Evolutionary conservation across 1,140 invertebrate genomes (phyloP).

Genomic region (Aradophagus sp.): DNA sequence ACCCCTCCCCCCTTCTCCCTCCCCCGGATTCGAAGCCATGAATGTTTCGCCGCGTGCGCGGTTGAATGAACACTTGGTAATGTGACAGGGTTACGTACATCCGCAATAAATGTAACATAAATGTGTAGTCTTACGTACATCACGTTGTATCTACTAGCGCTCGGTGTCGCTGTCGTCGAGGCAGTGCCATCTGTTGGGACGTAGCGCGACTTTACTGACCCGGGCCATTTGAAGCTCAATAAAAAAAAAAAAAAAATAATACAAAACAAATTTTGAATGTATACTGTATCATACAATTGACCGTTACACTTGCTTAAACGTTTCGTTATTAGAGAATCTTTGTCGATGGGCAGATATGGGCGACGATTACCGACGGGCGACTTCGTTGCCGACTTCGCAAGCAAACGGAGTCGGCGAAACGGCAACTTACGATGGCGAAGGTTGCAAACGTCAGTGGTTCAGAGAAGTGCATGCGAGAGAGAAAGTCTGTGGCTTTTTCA

Average conservation of each 20-base stretch:
- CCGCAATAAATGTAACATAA: constrained; percentile 70
- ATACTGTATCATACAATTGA: constrained; percentile 66
- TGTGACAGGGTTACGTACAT: constrained; percentile 66
- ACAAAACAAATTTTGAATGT: constrained; percentile 68
- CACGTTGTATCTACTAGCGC: constrained; percentile 63
- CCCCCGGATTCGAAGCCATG: no score
- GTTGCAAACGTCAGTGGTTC: constrained; percentile 19
- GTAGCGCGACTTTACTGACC: constrained; percentile 29
- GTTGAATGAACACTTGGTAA: constrained; percentile 55
- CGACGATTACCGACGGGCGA: constrained; percentile 16
- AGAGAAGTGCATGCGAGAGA: constrained; percentile 53
- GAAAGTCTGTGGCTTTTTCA: constrained; percentile 47
- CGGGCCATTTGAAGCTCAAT: constrained; percentile 61
- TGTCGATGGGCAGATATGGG: constrained; percentile 40
- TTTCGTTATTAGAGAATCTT: constrained; percentile 66
- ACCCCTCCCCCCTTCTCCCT: no score
- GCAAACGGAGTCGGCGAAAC: background rate
- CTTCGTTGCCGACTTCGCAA: constrained; percentile 11
- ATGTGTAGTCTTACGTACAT: constrained; percentile 69
- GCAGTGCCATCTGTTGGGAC: constrained; percentile 22
- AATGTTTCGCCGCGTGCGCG: no score
- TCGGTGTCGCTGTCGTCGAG: constrained; percentile 52
- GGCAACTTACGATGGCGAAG: constrained; percentile 9
- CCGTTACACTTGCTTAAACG: constrained; percentile 69
- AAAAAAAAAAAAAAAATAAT: no score